phyloP scores from a whole-genome alignment of 2,888 invertebrate genomes.

The Eupithecia dodoneata region DNA sequence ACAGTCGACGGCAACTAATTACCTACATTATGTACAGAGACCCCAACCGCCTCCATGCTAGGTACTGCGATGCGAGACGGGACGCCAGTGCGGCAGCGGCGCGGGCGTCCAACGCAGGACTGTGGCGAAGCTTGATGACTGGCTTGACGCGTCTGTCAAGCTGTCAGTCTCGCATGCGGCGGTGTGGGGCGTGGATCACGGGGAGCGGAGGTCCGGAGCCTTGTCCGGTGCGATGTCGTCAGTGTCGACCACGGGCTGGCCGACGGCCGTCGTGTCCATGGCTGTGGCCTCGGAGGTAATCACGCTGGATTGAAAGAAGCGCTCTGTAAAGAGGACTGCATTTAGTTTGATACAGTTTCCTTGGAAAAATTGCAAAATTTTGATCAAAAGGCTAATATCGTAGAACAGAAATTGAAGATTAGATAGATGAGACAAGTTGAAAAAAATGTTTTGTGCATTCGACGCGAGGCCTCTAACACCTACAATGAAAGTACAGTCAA shows the following conservation, averaged over 20 bases:
- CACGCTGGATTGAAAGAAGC: constrained; percentile 86
- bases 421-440: neutral
- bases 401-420: neutral
- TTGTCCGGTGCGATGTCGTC: constrained; percentile 79
- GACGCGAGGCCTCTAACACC: neutral
- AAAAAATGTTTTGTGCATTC: neutral
- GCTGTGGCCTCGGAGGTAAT: constrained; percentile 84
- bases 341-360: constrained; percentile 42
- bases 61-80: constrained; percentile 70
- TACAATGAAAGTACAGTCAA: neutral
- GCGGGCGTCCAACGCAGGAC: constrained; percentile 78
- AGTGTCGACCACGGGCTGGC: constrained; percentile 62
- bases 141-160: constrained; percentile 35
- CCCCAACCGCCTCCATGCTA: constrained; percentile 41
- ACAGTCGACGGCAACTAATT: constrained; percentile 56
- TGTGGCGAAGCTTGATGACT: constrained; percentile 32
- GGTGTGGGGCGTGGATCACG: constrained; percentile 66
- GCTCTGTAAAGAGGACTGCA: constrained; percentile 70
- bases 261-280: constrained; percentile 77
- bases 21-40: constrained; percentile 72
- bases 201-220: constrained; percentile 76
- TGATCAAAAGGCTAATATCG: neutral
- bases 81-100: constrained; percentile 79
- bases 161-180: constrained; percentile 45
- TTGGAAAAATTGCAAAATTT: constrained; percentile 9